Evolutionary conservation across 2,113 vertebrate genomes (phyloP), one percentile per base, ranked within the genome.

Genomic region (Casuarius casuarius): DNA sequence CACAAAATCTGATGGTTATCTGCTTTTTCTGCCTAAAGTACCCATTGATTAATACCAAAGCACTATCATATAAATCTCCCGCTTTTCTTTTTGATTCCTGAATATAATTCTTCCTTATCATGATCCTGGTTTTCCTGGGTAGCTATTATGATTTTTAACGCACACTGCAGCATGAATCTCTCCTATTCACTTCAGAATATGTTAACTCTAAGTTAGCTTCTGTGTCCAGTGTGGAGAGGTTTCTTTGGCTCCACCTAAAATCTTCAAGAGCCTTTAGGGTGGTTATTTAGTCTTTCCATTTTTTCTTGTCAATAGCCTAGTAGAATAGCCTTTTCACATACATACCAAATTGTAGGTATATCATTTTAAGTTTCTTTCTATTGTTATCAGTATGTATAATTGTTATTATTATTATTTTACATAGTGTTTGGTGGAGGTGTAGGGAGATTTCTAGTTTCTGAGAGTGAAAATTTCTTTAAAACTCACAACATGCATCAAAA

Each of bases 1-100:
- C 91, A 92, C 74, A 84, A 97, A 97, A 96, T 92, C 75, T 90
- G 74, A 65, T 58, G 51, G 44, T 78, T 94, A 72, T 42, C n/a
- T 74, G 26, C 12, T 73, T 73, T 92, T 89, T 21, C 58, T 94
- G 28, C 23, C 25, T 70, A 4, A 66, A 80, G 7, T 52, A 38
- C 3, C 14, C n/a, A 11, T 29, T 52, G 35, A 31, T 80, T 63
- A 19, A 35, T 58, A 38, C n/a, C 40, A 48, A 31, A 88, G 12
- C 16, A 13, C 31, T 31, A 20, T 8, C 1, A 0, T 12, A 17
- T n/a, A 17, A 71, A 49, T 91, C 75, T 89, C 44, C 31, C 52
- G 65, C 42, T 93, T 95, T 63, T 82, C 62, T 73, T 81, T 89
- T 77, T 42, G 19, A 7, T 20, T 94, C 48, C n/a, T 73, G 76